These are phyloP conservation scores for Philereme transversata DNA, from an alignment of 2,888 invertebrate genomes.

Conservation along the genomic window DNA sequence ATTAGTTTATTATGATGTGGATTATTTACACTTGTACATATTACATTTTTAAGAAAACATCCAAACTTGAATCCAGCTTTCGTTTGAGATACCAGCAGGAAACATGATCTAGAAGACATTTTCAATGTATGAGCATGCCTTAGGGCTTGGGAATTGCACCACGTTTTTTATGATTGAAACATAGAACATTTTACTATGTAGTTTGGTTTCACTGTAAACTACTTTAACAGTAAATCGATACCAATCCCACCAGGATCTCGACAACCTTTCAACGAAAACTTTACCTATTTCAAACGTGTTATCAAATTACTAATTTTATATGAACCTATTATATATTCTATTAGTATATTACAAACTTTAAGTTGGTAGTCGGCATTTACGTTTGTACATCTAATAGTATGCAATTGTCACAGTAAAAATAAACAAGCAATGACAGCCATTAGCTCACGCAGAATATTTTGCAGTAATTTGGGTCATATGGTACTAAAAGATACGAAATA, in stretches of 20 bases:
- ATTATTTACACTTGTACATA: no score
- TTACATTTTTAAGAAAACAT: no score
- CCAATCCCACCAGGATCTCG: conserved; percentile 6
- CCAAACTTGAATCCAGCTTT: no score
- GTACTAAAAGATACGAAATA: no score
- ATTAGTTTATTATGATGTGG: neutral
- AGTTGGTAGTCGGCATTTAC: conserved; percentile 15
- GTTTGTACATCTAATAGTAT: neutral
- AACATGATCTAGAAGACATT: neutral
- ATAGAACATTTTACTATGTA: neutral
- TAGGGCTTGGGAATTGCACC: conserved; percentile 2
- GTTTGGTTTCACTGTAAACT: neutral
- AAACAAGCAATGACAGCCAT: conserved; percentile 5
- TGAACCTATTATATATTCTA: conserved; percentile 4
- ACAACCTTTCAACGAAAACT: conserved; percentile 20
- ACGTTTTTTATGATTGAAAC: conserved; percentile 5
- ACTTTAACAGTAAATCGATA: conserved; percentile 6
- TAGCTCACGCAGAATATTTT: neutral
- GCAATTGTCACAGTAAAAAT: conserved; percentile 12
- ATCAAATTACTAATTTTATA: conserved; percentile 9
- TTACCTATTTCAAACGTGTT: conserved; percentile 15
- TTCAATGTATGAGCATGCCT: conserved; percentile 3
- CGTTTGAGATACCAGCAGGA: no score
- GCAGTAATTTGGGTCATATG: neutral
- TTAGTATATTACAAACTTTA: conserved; percentile 14